Conservation (phyloP, 2,797 vertebrate genomes). For the Yasuhikotakia modesta region DNA sequence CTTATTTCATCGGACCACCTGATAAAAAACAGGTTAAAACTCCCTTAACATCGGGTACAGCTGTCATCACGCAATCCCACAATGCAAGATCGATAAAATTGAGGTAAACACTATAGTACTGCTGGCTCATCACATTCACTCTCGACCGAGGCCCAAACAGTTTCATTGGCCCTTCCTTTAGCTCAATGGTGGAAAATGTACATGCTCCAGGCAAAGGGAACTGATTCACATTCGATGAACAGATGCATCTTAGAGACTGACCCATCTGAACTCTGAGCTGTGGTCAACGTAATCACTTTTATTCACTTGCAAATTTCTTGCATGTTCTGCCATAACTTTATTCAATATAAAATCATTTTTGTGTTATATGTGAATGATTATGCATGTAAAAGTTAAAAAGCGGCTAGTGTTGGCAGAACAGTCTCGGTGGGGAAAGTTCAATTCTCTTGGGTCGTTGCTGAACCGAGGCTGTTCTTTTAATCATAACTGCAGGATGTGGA, state of each 20-base stretch:
- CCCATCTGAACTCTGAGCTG: background rate
- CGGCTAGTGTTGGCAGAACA: background rate
- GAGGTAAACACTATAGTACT: slow-evolving; percentile 26
- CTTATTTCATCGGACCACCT: background rate
- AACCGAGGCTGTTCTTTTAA: slow-evolving; percentile 34
- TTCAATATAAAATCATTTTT: no score
- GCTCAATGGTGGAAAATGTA: slow-evolving; percentile 17
- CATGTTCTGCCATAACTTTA: background rate
- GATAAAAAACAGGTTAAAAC: background rate
- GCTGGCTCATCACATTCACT: slow-evolving; percentile 30
- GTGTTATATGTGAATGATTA: background rate
- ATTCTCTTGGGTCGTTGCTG: slow-evolving; percentile 8
- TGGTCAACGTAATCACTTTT: background rate
- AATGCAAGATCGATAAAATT: slow-evolving; percentile 27
- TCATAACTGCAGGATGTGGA: slow-evolving; percentile 13
- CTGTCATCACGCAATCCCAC: slow-evolving; percentile 3
- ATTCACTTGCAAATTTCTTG: background rate
- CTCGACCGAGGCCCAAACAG: slow-evolving; percentile 18
- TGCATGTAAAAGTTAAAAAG: no score
- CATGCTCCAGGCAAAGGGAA: slow-evolving; percentile 17
- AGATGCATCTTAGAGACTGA: background rate
- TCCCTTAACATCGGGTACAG: background rate
- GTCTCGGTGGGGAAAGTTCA: background rate
- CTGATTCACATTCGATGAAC: slow-evolving; percentile 17
- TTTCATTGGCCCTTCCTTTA: slow-evolving; percentile 7